Conservation (phyloP, 2,113 vertebrate species). For the Seriola dumerili region DNA sequence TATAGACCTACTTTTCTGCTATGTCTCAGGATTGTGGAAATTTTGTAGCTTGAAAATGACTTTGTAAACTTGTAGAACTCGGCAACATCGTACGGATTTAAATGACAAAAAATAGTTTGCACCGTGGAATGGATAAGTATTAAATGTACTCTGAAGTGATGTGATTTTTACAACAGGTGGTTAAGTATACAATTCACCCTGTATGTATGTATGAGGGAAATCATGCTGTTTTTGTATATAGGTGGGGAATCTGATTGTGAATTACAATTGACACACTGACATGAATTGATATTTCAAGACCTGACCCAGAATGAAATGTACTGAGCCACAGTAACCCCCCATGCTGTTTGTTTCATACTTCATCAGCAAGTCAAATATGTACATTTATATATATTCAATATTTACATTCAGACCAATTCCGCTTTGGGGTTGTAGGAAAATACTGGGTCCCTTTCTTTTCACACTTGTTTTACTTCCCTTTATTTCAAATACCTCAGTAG, state of each 20-base stretch:
- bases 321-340: slow-evolving; percentile 21
- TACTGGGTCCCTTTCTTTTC: slow-evolving; percentile 4
- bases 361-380: slow-evolving; percentile 29
- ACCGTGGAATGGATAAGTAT: slow-evolving; percentile 63
- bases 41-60: slow-evolving; percentile 42
- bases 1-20: slow-evolving; percentile 22
- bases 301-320: slow-evolving; percentile 20
- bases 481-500: slow-evolving; percentile 59
- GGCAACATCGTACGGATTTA: slow-evolving; percentile 22
- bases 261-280: slow-evolving; percentile 31
- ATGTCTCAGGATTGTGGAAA: slow-evolving; percentile 67
- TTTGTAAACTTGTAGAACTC: slow-evolving; percentile 32
- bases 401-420: slow-evolving; percentile 36
- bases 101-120: slow-evolving; percentile 63
- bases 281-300: slow-evolving; percentile 1
- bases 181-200: slow-evolving; percentile 11
- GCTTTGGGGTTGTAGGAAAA: slow-evolving; percentile 30
- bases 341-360: neutral
- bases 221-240: slow-evolving; percentile 44
- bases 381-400: slow-evolving; percentile 32
- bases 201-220: slow-evolving; percentile 33
- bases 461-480: slow-evolving; percentile 36
- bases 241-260: slow-evolving; percentile 44
- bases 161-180: slow-evolving; percentile 37
- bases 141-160: slow-evolving; percentile 49